phyloP scores from a whole-genome alignment of 2,888 invertebrate species.

The Lymantria dispar region DNA sequence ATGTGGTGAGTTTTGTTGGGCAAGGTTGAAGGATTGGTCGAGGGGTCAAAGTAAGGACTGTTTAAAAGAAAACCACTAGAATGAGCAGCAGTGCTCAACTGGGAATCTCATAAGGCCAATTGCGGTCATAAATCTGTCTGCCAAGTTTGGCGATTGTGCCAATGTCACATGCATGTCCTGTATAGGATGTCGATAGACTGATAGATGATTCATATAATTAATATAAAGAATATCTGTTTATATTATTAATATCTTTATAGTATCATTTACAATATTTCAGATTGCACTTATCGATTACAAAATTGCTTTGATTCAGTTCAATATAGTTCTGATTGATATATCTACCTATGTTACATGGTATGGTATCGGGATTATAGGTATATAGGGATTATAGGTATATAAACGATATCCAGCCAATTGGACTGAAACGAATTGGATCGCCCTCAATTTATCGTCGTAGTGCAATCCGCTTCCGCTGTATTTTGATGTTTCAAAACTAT shows the following conservation, averaged over 20 bases:
- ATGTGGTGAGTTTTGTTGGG: too few species aligned
- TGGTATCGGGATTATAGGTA: slow-evolving; percentile 2
- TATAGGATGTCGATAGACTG: too few species aligned
- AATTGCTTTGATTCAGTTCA: slow-evolving; percentile 59
- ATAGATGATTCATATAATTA: too few species aligned
- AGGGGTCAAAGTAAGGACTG: too few species aligned
- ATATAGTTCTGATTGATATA: slow-evolving; percentile 42
- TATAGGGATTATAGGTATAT: slow-evolving; percentile 23
- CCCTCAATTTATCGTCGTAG: slow-evolving; percentile 72
- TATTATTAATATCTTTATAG: too few species aligned
- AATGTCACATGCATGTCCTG: too few species aligned
- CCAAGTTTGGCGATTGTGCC: too few species aligned
- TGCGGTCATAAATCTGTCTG: too few species aligned
- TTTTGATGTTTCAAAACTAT: slow-evolving; percentile 54
- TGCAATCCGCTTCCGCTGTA: slow-evolving; percentile 69
- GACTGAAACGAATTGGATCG: slow-evolving; percentile 81
- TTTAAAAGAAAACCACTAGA: too few species aligned
- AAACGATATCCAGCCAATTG: slow-evolving; percentile 79
- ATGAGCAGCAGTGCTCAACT: too few species aligned
- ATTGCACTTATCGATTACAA: slow-evolving; percentile 52
- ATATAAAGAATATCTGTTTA: background rate
- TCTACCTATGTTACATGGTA: slow-evolving; percentile 21
- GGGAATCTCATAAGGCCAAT: too few species aligned
- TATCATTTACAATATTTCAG: slow-evolving; percentile 31
- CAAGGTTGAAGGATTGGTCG: too few species aligned